Percentiles rank a stretch among this genome's conserved stretches.
Conservation (phyloP, 2,888 invertebrate genomes). For the Scaeva pyrastri region DNA sequence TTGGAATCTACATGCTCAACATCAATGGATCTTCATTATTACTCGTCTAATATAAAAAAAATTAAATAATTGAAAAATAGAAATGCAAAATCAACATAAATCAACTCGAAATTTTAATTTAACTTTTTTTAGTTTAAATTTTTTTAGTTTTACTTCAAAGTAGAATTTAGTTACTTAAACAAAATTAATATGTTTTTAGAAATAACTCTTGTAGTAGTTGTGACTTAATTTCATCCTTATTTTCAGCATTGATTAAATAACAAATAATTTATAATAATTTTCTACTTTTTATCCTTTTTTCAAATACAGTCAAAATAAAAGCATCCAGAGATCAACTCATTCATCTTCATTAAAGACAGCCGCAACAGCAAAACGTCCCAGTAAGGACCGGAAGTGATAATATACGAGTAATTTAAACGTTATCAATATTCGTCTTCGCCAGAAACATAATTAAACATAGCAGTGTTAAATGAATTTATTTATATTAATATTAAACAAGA, state of each 20-base stretch:
- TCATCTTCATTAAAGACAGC: conserved; percentile 54
- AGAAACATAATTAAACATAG: background rate
- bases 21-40: conserved; percentile 48
- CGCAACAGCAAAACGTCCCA: conserved; percentile 57
- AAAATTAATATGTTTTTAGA: conserved; percentile 4
- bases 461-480: background rate
- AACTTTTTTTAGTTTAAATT: conserved; percentile 18
- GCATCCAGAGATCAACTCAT: conserved; percentile 46
- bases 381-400: conserved; percentile 58
- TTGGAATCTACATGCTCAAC: conserved; percentile 61
- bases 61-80: conserved; percentile 1
- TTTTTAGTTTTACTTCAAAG: conserved; percentile 24
- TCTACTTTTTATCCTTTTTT: background rate
- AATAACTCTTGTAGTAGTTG: conserved; percentile 40
- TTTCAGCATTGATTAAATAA: background rate
- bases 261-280: background rate
- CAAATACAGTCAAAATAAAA: conserved; percentile 62
- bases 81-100: conserved; percentile 32
- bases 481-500: background rate
- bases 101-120: conserved; percentile 22
- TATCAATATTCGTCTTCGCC: conserved; percentile 11
- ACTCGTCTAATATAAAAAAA: conserved; percentile 1
- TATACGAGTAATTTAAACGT: background rate
- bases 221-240: background rate
- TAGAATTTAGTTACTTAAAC: conserved; percentile 4